phyloP scores from a whole-genome alignment of 2,888 invertebrate species.

The Cephus spinipes region DNA sequence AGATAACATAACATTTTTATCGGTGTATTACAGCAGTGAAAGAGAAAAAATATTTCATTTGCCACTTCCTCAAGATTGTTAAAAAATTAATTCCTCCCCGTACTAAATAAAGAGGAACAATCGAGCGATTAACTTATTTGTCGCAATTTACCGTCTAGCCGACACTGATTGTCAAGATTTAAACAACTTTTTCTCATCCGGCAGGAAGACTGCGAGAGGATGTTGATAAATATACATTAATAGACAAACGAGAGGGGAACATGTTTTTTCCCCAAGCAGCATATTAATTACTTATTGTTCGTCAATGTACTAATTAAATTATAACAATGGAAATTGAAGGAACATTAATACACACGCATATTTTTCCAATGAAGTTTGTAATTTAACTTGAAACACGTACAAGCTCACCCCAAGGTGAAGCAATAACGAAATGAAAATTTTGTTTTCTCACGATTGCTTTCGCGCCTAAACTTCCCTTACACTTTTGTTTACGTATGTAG shows the following conservation, averaged over 20 bases:
- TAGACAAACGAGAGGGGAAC: neutral
- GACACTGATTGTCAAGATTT: neutral
- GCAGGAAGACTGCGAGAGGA: neutral
- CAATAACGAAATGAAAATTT: neutral
- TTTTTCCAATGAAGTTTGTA: neutral
- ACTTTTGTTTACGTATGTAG: neutral
- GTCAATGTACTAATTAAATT: neutral
- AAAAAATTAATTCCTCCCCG: neutral
- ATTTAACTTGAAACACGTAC: neutral
- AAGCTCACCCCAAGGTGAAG: neutral
- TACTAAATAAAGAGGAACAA: neutral
- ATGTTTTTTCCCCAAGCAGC: neutral
- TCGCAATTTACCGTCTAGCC: neutral
- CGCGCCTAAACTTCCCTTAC: neutral
- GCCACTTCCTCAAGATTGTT: neutral
- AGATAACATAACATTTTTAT: neutral
- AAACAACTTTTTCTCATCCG: neutral
- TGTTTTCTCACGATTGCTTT: neutral
- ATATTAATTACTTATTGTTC: neutral
- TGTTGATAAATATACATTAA: neutral
- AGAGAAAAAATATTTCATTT: neutral
- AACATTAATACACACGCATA: neutral
- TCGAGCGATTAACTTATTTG: neutral
- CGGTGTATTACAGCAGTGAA: neutral
- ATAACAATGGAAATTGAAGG: neutral